Percentiles rank a stretch among this genome's conserved stretches.
Conservation (phyloP, 2,888 invertebrate genomes). For the Chrysolina haemoptera region DNA sequence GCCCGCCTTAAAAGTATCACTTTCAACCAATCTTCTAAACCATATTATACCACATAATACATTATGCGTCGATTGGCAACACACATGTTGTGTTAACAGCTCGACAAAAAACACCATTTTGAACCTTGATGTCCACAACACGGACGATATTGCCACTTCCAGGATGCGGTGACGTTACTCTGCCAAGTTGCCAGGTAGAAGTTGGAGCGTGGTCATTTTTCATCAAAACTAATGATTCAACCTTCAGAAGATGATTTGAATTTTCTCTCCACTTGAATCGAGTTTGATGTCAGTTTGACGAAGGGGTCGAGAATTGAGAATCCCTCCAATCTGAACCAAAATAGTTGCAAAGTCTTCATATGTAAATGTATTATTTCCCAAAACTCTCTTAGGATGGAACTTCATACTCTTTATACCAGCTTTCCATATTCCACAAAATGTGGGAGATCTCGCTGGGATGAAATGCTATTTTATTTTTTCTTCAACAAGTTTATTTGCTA, state of each 20-base stretch:
- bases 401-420: not conserved
- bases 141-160: not conserved
- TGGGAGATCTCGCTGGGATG: not conserved
- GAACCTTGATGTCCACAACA: conserved; percentile 8
- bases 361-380: not conserved
- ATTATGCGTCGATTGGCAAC: not conserved
- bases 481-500: not conserved
- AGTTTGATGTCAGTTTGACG: not conserved
- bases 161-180: not conserved
- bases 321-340: not conserved
- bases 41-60: too few species aligned
- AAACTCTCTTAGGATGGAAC: not conserved
- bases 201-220: not conserved
- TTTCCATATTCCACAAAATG: not conserved
- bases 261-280: not conserved
- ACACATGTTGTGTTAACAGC: not conserved
- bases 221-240: not conserved
- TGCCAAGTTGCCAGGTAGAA: conserved; percentile 7
- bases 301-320: not conserved
- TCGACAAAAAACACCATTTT: conserved; percentile 9
- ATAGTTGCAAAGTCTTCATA: not conserved
- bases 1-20: not conserved
- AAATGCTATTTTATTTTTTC: not conserved
- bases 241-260: not conserved
- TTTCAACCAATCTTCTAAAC: not conserved